Evolutionary conservation across 2,797 vertebrate genomes (phyloP).

Genomic region (Phataginus tricuspis): DNA sequence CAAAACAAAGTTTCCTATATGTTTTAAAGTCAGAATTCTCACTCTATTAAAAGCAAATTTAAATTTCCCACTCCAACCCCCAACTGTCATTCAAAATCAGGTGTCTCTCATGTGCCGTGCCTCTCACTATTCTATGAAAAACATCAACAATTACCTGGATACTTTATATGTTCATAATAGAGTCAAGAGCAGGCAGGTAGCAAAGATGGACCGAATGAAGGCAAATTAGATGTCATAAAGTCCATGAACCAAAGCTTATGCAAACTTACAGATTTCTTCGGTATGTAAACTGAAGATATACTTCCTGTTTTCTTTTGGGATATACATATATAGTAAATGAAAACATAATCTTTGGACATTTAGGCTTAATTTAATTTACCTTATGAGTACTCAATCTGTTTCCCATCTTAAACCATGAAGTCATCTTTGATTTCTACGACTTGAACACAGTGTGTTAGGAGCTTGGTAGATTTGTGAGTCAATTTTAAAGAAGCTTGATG

Average conservation of each 20-base stretch:
- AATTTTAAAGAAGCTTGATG: background rate
- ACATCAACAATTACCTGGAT: background rate
- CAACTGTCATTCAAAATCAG: background rate
- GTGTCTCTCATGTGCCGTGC: background rate
- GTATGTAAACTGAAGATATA: background rate
- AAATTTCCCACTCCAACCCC: background rate
- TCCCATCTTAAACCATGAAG: background rate
- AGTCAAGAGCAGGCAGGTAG: background rate
- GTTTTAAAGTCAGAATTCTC: background rate
- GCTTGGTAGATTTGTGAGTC: background rate
- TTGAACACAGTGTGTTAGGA: background rate
- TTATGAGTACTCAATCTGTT: background rate
- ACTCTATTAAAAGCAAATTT: background rate
- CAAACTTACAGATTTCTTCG: background rate
- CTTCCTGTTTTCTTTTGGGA: background rate
- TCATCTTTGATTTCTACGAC: background rate
- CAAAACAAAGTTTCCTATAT: background rate
- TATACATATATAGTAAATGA: background rate
- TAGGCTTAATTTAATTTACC: background rate
- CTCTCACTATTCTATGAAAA: background rate
- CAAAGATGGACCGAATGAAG: background rate
- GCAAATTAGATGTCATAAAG: background rate
- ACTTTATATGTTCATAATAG: background rate
- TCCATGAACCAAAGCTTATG: background rate
- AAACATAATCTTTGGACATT: background rate